These are phyloP conservation scores for Mionectes olivaceus DNA, from an alignment of 2,797 vertebrate species.

Conservation along the genomic window DNA sequence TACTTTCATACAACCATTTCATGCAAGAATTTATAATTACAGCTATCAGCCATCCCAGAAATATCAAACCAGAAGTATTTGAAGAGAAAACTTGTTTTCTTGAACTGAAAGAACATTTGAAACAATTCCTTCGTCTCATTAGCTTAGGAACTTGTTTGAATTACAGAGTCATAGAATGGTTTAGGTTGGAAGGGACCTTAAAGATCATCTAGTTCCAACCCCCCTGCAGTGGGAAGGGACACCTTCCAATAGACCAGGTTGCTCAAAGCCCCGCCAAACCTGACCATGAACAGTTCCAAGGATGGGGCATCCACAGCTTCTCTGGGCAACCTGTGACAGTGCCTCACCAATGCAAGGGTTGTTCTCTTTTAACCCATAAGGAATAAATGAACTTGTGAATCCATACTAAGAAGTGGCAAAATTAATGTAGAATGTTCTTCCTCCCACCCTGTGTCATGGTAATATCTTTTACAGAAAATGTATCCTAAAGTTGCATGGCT, in stretches of 20 bases:
- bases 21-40: background rate
- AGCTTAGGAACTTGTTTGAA: background rate
- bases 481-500: background rate
- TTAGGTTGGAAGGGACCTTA: background rate
- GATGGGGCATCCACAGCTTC: background rate
- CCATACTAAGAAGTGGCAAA: background rate
- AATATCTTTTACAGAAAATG: background rate
- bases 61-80: background rate
- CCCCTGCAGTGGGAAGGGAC: background rate
- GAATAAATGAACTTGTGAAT: background rate
- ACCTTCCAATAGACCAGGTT: background rate
- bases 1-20: background rate
- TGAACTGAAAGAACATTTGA: background rate
- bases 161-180: background rate
- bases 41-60: background rate
- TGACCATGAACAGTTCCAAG: background rate
- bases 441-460: background rate
- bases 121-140: background rate
- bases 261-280: fast-evolving
- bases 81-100: background rate
- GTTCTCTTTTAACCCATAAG: background rate
- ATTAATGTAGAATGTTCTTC: background rate
- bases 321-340: background rate
- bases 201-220: background rate
- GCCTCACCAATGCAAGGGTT: background rate